Evolutionary conservation across 2,113 vertebrate genomes (phyloP), one percentile per base, ranked within the genome.

Genomic region (Setophaga kirtlandii): DNA sequence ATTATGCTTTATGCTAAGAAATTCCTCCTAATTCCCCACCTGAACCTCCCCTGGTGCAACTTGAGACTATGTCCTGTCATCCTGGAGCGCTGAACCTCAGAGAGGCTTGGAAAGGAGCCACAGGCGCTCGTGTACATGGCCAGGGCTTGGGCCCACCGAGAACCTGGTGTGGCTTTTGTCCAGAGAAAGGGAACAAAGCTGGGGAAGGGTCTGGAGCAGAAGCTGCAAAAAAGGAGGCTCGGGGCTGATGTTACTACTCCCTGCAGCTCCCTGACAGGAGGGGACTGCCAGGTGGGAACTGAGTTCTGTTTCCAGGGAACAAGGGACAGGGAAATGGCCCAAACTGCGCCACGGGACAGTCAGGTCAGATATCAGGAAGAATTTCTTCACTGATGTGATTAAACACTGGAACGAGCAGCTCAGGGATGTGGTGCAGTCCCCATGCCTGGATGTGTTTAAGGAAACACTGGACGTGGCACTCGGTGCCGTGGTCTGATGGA

Each of bases 91-190:
- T 59, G 52, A 46, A 20, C 12, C 25, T 20, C 27, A 1, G 2
- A 0, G 11, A 31, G 21, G 31, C 4, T n/a, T 2, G 10, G 16
- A 13, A 3, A 3, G 4, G 59, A 46, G 62, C 15, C 22, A n/a
- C 39, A 3, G 7, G 21, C 0, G 0, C 19, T 47, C 0, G 0
- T 4, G 37, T 23, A 0, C 65, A 6, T 2, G 23, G 10, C 30
- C 25, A 10, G 27, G 28, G 30, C 30, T 30, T 60, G 35, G 15
- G 22, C 22, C 21, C 13, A 16, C 25, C 0, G 2, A 1, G 18
- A 1, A 2, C 63, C 42, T 7, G 47, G 0, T 1, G 15, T 0
- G 25, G 42, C 6, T 27, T 87, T 22, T 53, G n/a, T 27, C 25
- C 50, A 42, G 42, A 56, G 30, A 28, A 74, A 50, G 44, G 23